Evolutionary conservation across 2,797 vertebrate species (phyloP).

Genomic region (Acrossocheilus wenchowensis): DNA sequence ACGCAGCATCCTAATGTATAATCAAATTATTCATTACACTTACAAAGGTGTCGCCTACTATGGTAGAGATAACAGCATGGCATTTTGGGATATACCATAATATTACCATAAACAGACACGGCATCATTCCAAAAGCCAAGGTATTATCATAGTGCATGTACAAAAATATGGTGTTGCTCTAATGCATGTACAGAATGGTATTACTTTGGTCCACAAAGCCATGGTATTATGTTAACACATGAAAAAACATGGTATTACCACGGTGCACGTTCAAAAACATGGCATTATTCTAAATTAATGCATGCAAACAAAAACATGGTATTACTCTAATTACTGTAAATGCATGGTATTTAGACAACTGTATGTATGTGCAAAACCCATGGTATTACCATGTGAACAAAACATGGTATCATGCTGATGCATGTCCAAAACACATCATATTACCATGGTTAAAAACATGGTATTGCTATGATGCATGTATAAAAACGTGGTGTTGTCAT

Average conservation of each 20-base stretch:
- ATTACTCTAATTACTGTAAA: too few species aligned
- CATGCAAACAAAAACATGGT: background rate
- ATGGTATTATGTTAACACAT: background rate
- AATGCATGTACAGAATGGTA: background rate
- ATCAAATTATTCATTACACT: background rate
- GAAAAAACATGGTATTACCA: background rate
- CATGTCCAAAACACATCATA: background rate
- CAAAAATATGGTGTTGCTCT: background rate
- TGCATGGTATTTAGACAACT: too few species aligned
- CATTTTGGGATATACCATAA: background rate
- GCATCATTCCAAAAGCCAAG: background rate
- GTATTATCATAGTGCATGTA: background rate
- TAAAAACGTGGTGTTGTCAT: too few species aligned
- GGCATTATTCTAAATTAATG: background rate
- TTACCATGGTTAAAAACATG: background rate
- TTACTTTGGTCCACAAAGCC: background rate
- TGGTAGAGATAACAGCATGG: background rate
- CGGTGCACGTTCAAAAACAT: background rate
- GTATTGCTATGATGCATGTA: background rate
- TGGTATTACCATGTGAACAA: background rate
- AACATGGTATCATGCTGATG: background rate
- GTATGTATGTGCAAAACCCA: background rate
- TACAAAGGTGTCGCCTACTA: background rate
- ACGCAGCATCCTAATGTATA: background rate
- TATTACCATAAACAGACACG: background rate